Conservation (phyloP, 1,140 invertebrate genomes). For the Drosophila trapezifrons region DNA sequence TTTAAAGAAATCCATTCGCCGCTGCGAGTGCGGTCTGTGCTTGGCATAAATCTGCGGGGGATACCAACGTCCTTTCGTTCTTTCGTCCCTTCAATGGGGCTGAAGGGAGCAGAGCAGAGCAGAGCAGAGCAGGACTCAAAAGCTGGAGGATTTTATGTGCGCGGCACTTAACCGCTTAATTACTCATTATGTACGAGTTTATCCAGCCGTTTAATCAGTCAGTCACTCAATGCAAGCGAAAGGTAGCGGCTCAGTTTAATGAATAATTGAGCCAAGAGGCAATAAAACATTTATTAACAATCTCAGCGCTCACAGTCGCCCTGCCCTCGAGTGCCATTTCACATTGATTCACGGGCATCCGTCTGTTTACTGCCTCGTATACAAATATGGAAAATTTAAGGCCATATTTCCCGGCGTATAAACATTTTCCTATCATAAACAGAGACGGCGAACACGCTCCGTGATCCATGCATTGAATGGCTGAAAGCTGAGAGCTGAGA, state of each 20-base stretch:
- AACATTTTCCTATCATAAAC: conserved; percentile 42
- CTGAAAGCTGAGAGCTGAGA: conserved; percentile 3
- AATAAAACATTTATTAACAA: conserved; percentile 53
- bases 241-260: conserved; percentile 43
- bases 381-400: conserved; percentile 34
- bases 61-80: conserved; percentile 6
- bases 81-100: no score
- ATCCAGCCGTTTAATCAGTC: conserved; percentile 48
- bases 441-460: neutral
- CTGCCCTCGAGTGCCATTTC: conserved; percentile 21
- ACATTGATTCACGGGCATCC: conserved; percentile 39
- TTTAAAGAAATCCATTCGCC: conserved; percentile 47
- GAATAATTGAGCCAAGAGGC: conserved; percentile 42
- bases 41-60: conserved; percentile 48
- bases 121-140: neutral
- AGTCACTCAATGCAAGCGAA: conserved; percentile 31
- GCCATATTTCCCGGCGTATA: conserved; percentile 26
- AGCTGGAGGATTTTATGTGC: conserved; percentile 38
- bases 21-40: conserved; percentile 12
- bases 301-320: conserved; percentile 13
- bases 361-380: conserved; percentile 2
- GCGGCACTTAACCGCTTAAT: conserved; percentile 50
- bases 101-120: neutral
- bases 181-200: conserved; percentile 45
- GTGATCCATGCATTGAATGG: conserved; percentile 20